Percentiles rank a stretch among this genome's conserved stretches.
Evolutionary conservation across 2,797 vertebrate species (phyloP).

Genomic region (Sebastes ruberrimus): DNA sequence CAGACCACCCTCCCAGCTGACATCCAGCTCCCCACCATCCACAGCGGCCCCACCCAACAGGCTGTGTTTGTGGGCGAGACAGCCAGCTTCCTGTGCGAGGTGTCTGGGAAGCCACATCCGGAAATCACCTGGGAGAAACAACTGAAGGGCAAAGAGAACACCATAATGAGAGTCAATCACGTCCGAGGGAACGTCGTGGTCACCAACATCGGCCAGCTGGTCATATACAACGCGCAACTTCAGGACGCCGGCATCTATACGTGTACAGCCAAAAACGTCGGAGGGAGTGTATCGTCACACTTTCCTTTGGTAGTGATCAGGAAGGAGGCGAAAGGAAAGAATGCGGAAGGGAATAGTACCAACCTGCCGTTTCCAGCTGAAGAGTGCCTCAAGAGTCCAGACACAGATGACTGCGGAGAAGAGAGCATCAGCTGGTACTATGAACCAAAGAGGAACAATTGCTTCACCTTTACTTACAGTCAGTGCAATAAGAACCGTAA

Average conservation of each 20-base stretch:
- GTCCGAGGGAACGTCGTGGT: conserved; percentile 93
- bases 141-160: conserved; percentile 88
- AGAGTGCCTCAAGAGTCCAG: conserved; percentile 92
- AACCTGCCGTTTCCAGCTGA: conserved; percentile 84
- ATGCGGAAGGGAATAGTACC: conserved; percentile 82
- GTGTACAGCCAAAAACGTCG: conserved; percentile 89
- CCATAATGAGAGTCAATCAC: conserved; percentile 92
- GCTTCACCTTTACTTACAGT: conserved; percentile 94
- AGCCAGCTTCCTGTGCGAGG: conserved; percentile 95
- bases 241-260: conserved; percentile 95
- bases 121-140: conserved; percentile 98
- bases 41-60: conserved; percentile 87
- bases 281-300: conserved; percentile 87
- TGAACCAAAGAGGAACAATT: conserved; percentile 94
- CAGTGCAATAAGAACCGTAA: conserved; percentile 93
- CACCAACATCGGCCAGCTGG: conserved; percentile 96
- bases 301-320: conserved; percentile 90
- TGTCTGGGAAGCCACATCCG: conserved; percentile 90
- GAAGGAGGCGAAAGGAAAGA: conserved; percentile 76
- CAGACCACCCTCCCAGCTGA: conserved; percentile 87
- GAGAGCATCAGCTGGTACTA: conserved; percentile 96
- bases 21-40: conserved; percentile 84
- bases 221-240: conserved; percentile 94
- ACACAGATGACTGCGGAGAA: conserved; percentile 91
- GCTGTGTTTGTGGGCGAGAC: conserved; percentile 92